Base-by-base conservation (phyloP, 2,888 invertebrate genomes). In the Hymenopus coronatus region DNA sequence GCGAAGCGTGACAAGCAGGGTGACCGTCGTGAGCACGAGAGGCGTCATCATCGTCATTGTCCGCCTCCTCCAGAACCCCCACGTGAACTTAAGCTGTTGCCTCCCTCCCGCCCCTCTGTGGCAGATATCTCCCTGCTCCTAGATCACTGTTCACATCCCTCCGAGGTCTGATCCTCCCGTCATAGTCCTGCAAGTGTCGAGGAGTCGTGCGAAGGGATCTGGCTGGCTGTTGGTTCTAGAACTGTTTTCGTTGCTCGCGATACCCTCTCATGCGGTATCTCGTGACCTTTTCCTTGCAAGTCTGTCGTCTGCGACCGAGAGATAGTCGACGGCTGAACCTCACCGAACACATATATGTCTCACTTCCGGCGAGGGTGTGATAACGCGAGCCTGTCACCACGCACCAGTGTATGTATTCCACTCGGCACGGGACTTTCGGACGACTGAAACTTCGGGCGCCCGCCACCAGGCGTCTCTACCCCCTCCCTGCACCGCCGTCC, bases 401-500 rank as follows among this genome's bases (percentile, higher is more conserved):
- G 54, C 54, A 70, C 84, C 84, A 33, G 40, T n/a, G 28, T 30
- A 25, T 28, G 28, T 30, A 88, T 82, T 70, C 82, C 40, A 28
- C 88, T n/a, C 30, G 82, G 54, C 30, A 27, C 82, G 82, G 82
- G 27, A 83, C 88, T 88, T 85, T 9, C 81, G 81, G 82, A 85
- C 88, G 88, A 88, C 88, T 88, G 88, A 82, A 82, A 46, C 82
- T 88, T 46, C 46, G 15, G 25, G 12, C 85, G 27, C 27, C n/a
- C 28, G 85, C 85, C 88, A 82, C 88, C 82, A 88, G 88, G 88
- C 84, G 88, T 70, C 88, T 81, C 88, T 85, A 82, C 28, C 40
- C 12, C 28, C 83, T 70, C 28, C 30, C 54, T 70, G 27, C 85
- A 8, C 27, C 33, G 33, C 40, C 85, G 40, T 54, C 85, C 15